These are phyloP conservation scores for Cottoperca gobio DNA, from an alignment of 2,797 vertebrate species.

Conservation along the genomic window DNA sequence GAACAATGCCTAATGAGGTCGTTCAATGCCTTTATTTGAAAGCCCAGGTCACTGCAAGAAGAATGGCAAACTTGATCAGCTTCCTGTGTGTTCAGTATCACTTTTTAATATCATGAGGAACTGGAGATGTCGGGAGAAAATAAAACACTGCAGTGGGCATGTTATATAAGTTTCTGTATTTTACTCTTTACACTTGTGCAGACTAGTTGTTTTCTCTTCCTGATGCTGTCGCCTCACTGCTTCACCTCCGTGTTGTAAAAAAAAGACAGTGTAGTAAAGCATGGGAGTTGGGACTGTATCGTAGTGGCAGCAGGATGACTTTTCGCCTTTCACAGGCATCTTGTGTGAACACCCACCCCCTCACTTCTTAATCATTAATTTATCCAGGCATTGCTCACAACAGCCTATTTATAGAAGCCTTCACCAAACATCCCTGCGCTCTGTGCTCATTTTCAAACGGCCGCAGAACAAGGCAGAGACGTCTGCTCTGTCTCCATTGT, in stretches of 20 bases:
- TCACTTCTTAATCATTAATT: constrained; percentile 79
- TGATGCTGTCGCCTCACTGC: not conserved
- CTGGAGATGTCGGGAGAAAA: constrained; percentile 2
- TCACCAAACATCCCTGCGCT: constrained; percentile 59
- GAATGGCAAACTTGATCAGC: constrained; percentile 21
- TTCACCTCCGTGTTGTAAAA: not conserved
- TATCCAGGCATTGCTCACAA: constrained; percentile 74
- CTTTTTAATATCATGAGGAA: constrained; percentile 11
- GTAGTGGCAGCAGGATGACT: constrained; percentile 32
- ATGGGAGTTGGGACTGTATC: not conserved
- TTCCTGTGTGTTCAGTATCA: not conserved
- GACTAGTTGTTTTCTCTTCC: not conserved
- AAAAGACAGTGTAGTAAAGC: not conserved
- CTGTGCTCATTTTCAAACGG: constrained; percentile 64
- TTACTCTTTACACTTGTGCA: not conserved
- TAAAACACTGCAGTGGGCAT: constrained; percentile 15
- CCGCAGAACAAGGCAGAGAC: constrained; percentile 46
- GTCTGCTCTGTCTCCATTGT: constrained; percentile 8
- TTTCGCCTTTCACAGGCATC: constrained; percentile 40
- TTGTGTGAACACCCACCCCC: constrained; percentile 36
- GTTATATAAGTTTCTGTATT: not conserved
- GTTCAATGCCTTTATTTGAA: constrained; percentile 53
- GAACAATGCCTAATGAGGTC: constrained; percentile 39
- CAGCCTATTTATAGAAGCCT: constrained; percentile 81
- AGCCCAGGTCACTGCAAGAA: constrained; percentile 27